phyloP scores from a whole-genome alignment of 2,113 vertebrate genomes.

The Scophthalmus maximus region DNA sequence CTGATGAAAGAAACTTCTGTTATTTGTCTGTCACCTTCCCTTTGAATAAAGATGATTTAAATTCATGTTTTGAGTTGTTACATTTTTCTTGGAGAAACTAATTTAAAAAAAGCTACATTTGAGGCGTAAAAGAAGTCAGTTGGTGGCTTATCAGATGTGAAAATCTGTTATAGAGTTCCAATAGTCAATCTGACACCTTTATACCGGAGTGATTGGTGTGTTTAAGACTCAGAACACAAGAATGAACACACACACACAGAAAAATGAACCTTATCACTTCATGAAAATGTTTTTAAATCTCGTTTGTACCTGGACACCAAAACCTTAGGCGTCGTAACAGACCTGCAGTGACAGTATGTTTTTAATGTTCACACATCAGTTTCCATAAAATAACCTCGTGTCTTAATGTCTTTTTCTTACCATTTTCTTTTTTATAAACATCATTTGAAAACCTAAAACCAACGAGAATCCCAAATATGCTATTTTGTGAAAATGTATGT shows the following conservation, averaged over 20 bases:
- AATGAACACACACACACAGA: no score
- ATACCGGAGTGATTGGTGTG: no score
- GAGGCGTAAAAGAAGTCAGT: neutral
- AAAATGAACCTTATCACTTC: neutral
- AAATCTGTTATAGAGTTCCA: neutral
- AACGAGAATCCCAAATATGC: no score
- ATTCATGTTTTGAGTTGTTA: slow-evolving; percentile 12
- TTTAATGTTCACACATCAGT: neutral
- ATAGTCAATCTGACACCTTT: neutral
- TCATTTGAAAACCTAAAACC: neutral
- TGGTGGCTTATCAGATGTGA: neutral
- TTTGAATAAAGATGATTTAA: slow-evolving; percentile 55
- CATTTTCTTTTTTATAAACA: no score
- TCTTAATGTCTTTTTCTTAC: no score
- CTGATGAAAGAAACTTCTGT: neutral
- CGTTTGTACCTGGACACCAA: no score
- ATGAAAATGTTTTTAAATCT: neutral
- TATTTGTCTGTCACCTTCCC: neutral
- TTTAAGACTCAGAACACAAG: no score
- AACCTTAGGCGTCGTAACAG: neutral
- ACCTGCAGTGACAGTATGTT: neutral
- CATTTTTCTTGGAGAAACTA: neutral
- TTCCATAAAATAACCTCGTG: no score
- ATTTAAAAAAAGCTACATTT: neutral
- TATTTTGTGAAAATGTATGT: neutral